Conservation (phyloP, 2,113 vertebrate genomes). For the Petrocephalus microphthalmus region DNA sequence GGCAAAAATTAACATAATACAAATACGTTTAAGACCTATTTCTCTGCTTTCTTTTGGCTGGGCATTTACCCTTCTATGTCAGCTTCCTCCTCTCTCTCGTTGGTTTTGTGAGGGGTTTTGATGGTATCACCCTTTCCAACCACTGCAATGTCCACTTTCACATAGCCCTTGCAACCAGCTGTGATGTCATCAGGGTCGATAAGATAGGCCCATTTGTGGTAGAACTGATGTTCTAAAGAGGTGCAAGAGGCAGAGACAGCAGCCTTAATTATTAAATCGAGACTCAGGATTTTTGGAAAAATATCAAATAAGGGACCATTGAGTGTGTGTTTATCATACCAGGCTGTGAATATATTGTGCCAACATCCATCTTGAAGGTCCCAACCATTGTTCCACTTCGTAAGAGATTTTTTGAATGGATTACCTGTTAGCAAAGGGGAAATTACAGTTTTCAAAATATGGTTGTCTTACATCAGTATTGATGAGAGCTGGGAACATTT, state of each 20-base stretch:
- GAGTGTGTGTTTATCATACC: constrained; percentile 53
- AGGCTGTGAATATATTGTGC: constrained; percentile 82
- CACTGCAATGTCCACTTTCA: constrained; percentile 87
- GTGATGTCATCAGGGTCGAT: constrained; percentile 92
- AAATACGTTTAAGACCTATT: background rate
- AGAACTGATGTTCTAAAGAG: constrained; percentile 86
- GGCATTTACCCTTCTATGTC: constrained; percentile 83
- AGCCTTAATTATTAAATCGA: background rate
- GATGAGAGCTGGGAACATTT: background rate
- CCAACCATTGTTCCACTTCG: constrained; percentile 91
- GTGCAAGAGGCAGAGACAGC: background rate
- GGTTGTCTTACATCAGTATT: background rate
- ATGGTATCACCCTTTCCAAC: constrained; percentile 94
- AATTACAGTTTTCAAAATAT: background rate
- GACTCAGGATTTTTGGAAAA: background rate
- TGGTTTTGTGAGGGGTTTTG: constrained; percentile 89
- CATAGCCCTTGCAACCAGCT: constrained; percentile 81
- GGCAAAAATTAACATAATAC: background rate
- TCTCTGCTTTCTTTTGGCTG: background rate
- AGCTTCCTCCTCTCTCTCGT: constrained; percentile 78
- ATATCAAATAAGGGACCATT: background rate
- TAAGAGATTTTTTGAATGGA: constrained; percentile 96
- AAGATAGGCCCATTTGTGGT: constrained; percentile 91
- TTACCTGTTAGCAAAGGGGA: constrained; percentile 63
- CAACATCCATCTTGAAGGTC: constrained; percentile 89